phyloP scores from a whole-genome alignment of 1,140 invertebrate genomes.

The Zaprionus taronus region DNA sequence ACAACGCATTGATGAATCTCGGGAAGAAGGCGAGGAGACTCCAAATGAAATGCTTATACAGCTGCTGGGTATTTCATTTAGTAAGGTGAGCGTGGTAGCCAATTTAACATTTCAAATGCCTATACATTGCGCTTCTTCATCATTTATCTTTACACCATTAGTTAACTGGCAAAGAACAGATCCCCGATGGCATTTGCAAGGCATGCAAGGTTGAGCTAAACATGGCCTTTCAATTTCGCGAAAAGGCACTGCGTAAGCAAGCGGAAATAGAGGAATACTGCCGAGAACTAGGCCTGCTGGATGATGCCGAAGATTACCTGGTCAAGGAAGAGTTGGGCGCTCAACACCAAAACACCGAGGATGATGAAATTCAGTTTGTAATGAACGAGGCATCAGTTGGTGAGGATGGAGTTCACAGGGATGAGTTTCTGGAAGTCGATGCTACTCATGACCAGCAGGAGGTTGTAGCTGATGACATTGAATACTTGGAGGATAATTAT shows the following conservation, averaged over 20 bases:
- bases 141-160: conserved; percentile 9
- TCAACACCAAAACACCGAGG: conserved; percentile 41
- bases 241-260: conserved; percentile 69
- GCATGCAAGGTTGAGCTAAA: conserved; percentile 74
- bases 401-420: conserved; percentile 26
- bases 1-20: conserved; percentile 65
- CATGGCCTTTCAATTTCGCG: conserved; percentile 78
- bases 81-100: conserved; percentile 48
- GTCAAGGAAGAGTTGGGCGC: conserved; percentile 61
- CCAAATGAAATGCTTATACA: conserved; percentile 77
- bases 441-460: conserved; percentile 50
- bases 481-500: conserved; percentile 70
- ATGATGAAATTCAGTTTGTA: conserved; percentile 57
- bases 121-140: not conserved
- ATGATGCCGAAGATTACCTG: conserved; percentile 53
- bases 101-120: not conserved
- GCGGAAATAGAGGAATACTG: conserved; percentile 59
- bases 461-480: conserved; percentile 63
- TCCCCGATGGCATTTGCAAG: conserved; percentile 75
- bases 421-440: conserved; percentile 57
- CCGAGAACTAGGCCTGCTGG: conserved; percentile 58
- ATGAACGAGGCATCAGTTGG: conserved; percentile 44
- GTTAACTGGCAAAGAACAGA: conserved; percentile 63
- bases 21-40: conserved; percentile 77
- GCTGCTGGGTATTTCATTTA: conserved; percentile 66